Base-by-base conservation (phyloP, 2,888 invertebrate species). In the Ethmia dodecea region DNA sequence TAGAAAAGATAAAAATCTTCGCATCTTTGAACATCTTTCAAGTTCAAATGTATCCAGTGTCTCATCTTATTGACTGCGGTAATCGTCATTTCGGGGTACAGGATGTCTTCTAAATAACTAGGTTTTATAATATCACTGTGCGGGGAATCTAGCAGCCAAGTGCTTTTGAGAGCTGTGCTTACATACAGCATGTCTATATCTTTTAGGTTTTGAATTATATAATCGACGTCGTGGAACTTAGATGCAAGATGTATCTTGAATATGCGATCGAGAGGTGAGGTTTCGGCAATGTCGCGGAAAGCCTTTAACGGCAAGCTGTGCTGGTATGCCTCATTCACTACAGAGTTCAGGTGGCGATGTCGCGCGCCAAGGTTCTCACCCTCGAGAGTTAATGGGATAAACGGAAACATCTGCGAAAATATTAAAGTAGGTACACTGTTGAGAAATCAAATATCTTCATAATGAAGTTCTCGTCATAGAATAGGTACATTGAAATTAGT, bases 191-290 rank as follows among this genome's bases (percentile, higher is more conserved):
- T 64, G 34, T 78, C 71, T 11, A 64, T 57, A 14, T 69, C 57
- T 56, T 71, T 72, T 14, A 80, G 46, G 30, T 55, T 72, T 10
- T 50, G 35, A 9, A 76, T 13, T 6, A 80, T 65, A 34, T 59
- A 80, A 10, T 71, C 55, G 0, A 68, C 49, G 37, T 74, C 42
- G 35, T 48, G 60, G 11, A 56, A 42, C 43, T 65, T 60, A 6
- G 55, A 62, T 3, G 81, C 77, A 2, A 80, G 43, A 10, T 77
- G 65, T 31, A 79, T 77, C 55, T 76, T 77, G 30, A 70, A 74
- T 9, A 79, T 45, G 35, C 63, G 55, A 38, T 77, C 76, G 6
- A 75, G 33, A 4, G 63, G 45, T 8, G 62, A 48, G n/a, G 31
- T 16, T 46, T 76, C 77, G 0, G 58, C 47, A 1, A 50, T 16